Percentiles rank a stretch among this genome's conserved stretches.
Evolutionary conservation across 2,888 invertebrate genomes (phyloP).

Genomic region (Stegana nigrithorax): DNA sequence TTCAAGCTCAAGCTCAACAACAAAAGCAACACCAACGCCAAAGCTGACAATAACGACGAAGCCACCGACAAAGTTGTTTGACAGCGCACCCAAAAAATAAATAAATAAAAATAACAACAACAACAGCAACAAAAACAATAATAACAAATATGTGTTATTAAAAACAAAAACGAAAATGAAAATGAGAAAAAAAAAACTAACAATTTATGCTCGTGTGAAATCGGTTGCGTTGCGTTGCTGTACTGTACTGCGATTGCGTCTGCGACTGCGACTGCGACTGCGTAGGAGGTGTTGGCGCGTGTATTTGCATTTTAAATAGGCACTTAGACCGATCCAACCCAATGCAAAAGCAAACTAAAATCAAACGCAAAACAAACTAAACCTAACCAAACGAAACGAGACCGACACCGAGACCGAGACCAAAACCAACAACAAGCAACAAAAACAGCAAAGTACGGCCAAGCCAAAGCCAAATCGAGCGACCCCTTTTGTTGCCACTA

Average conservation of each 20-base stretch:
- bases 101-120: too few species aligned
- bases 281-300: slow-evolving; percentile 63
- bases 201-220: neutral
- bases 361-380: too few species aligned
- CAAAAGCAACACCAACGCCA: neutral
- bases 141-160: too few species aligned
- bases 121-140: too few species aligned
- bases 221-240: neutral
- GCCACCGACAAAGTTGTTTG: slow-evolving; percentile 5
- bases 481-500: neutral
- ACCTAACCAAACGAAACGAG: neutral
- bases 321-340: neutral
- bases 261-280: slow-evolving; percentile 15
- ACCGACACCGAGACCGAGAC: too few species aligned
- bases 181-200: too few species aligned
- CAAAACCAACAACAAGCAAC: too few species aligned
- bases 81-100: slow-evolving; percentile 13
- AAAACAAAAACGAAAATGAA: too few species aligned
- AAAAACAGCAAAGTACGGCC: too few species aligned
- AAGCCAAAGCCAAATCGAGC: neutral
- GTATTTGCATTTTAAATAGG: slow-evolving; percentile 62
- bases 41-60: neutral
- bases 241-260: too few species aligned
- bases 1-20: slow-evolving; percentile 1
- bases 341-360: too few species aligned